Evolutionary conservation across 2,797 vertebrate genomes (phyloP).

Genomic region (Melanotaenia boesemani): DNA sequence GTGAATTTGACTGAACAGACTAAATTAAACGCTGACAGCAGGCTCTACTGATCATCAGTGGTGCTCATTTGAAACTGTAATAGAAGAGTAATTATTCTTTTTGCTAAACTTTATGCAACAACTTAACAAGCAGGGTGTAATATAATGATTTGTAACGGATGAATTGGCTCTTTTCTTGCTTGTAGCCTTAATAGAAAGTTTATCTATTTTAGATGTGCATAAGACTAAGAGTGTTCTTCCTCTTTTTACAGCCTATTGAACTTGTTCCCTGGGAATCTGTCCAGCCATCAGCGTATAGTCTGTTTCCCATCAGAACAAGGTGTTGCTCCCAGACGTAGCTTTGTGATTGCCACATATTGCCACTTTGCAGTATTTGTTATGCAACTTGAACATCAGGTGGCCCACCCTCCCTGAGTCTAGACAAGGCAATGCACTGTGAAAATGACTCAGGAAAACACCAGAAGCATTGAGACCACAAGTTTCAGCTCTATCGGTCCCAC

Average conservation of each 20-base stretch:
- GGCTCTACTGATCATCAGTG: conserved; percentile 36
- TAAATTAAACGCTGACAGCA: conserved; percentile 14
- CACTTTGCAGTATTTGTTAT: conserved; percentile 32
- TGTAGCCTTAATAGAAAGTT: too few species aligned
- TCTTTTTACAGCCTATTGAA: conserved; percentile 15
- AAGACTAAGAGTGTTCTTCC: conserved; percentile 1
- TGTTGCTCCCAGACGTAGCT: conserved; percentile 4
- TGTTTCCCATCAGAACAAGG: conserved; percentile 19
- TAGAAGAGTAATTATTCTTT: neutral
- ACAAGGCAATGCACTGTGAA: conserved; percentile 31
- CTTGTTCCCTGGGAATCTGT: conserved; percentile 27
- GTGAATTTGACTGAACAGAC: conserved; percentile 10
- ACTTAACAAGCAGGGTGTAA: neutral
- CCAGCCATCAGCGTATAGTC: conserved; percentile 21
- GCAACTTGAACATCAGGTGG: conserved; percentile 35
- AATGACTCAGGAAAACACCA: conserved; percentile 59
- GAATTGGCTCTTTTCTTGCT: neutral
- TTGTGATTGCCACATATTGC: conserved; percentile 8
- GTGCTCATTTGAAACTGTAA: conserved; percentile 20
- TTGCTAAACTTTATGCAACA: neutral
- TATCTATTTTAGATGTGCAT: neutral
- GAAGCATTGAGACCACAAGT: conserved; percentile 48
- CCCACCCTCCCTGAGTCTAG: conserved; percentile 45
- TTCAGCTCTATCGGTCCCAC: conserved; percentile 53
- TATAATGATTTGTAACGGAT: conserved; percentile 1